These are phyloP conservation scores for Syngnathus floridae DNA, from an alignment of 2,113 vertebrate species.

Conservation along the genomic window DNA sequence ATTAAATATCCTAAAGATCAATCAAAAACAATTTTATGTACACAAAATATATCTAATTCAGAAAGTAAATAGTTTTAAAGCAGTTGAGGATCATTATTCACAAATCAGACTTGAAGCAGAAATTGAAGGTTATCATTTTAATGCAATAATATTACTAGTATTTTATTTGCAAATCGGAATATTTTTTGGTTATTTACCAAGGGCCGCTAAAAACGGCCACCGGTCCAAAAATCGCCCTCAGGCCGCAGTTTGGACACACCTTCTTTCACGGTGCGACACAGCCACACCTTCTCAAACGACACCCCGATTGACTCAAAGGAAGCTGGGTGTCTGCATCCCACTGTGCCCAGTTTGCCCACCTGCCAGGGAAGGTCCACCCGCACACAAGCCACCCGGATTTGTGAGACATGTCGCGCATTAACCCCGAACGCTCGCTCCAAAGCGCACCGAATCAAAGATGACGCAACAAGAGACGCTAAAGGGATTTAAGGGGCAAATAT, in stretches of 20 bases:
- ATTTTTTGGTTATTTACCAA: no score
- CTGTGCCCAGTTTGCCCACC: constrained; percentile 19
- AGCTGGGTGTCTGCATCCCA: constrained; percentile 17
- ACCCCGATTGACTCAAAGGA: constrained; percentile 12
- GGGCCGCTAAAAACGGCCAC: background rate
- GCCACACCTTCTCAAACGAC: background rate
- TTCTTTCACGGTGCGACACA: background rate
- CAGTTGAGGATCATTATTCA: background rate
- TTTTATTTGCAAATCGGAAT: background rate
- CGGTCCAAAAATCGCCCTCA: background rate
- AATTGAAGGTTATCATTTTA: background rate
- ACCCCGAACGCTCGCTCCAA: constrained; percentile 12
- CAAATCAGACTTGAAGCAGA: background rate
- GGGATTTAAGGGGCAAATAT: constrained; percentile 42
- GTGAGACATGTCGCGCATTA: constrained; percentile 22
- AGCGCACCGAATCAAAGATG: constrained; percentile 30
- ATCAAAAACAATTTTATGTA: background rate
- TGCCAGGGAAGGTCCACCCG: constrained; percentile 3
- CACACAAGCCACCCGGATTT: background rate
- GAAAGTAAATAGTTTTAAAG: background rate
- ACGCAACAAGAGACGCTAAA: constrained; percentile 26
- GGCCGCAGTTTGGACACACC: background rate
- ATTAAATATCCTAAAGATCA: background rate
- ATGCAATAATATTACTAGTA: background rate
- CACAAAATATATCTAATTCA: background rate